Conservation (phyloP, 2,113 vertebrate genomes). For the Irena cyanogastra region DNA sequence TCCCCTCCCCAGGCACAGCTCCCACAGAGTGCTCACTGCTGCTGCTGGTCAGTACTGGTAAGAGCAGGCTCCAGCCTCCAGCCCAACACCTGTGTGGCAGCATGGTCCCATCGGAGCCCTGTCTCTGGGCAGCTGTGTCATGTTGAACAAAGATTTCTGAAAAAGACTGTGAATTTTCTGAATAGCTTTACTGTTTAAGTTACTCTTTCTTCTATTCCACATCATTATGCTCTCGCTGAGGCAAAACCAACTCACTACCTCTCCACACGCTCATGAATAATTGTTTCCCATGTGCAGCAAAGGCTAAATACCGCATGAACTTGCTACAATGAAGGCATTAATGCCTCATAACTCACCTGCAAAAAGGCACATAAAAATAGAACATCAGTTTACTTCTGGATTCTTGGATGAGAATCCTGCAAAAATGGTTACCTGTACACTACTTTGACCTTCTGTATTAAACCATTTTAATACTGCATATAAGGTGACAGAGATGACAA, state of each 20-base stretch:
- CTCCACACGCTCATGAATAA: neutral
- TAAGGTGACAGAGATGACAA: neutral
- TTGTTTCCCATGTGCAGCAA: neutral
- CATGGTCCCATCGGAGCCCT: fast-evolving
- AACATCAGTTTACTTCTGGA: neutral
- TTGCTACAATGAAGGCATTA: neutral
- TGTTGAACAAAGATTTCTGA: neutral
- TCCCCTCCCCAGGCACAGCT: neutral
- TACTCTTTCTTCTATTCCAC: neutral
- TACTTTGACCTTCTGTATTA: neutral
- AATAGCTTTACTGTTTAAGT: neutral
- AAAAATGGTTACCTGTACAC: neutral
- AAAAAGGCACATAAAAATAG: neutral
- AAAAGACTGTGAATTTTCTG: neutral
- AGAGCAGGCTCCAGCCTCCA: neutral
- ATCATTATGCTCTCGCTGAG: neutral
- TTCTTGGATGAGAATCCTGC: neutral
- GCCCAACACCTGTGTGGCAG: neutral
- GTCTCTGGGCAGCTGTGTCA: neutral
- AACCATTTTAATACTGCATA: neutral
- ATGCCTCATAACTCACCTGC: neutral
- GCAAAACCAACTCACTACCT: neutral
- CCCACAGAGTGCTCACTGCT: neutral
- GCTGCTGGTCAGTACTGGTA: neutral
- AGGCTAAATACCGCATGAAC: neutral